Evolutionary conservation across 2,113 vertebrate species (phyloP).

Genomic region (Nyctibius bracteatus): DNA sequence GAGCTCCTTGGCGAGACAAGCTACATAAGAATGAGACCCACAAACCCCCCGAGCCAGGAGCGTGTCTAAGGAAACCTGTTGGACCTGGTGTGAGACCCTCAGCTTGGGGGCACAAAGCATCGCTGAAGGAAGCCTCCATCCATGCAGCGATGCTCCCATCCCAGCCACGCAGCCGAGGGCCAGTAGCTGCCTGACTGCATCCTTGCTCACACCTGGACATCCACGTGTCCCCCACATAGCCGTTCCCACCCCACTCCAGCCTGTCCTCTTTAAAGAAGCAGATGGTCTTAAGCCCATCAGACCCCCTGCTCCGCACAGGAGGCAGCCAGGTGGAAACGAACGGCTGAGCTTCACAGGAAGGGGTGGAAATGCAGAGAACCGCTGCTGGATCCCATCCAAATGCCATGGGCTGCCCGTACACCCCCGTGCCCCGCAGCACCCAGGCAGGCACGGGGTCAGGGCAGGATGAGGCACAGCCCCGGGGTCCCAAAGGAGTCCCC

Average conservation of each 20-base stretch:
- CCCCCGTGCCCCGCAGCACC: rapidly evolving
- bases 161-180: background rate
- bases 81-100: background rate
- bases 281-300: background rate
- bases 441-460: background rate
- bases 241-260: background rate
- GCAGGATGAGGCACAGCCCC: background rate
- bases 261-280: background rate
- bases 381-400: background rate
- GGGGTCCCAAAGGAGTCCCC: background rate
- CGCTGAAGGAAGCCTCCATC: background rate
- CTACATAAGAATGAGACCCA: background rate
- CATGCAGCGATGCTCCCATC: background rate
- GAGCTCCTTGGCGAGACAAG: background rate
- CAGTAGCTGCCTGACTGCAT: background rate
- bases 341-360: background rate
- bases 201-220: background rate
- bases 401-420: rapidly evolving
- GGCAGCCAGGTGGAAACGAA: background rate
- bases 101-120: background rate
- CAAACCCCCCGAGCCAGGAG: background rate
- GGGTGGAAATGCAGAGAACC: rapidly evolving
- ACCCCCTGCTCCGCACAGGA: background rate
- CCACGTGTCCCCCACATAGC: rapidly evolving
- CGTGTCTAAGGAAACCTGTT: background rate